Evolutionary conservation across 2,888 invertebrate genomes (phyloP).

Genomic region (Ctena decussata): DNA sequence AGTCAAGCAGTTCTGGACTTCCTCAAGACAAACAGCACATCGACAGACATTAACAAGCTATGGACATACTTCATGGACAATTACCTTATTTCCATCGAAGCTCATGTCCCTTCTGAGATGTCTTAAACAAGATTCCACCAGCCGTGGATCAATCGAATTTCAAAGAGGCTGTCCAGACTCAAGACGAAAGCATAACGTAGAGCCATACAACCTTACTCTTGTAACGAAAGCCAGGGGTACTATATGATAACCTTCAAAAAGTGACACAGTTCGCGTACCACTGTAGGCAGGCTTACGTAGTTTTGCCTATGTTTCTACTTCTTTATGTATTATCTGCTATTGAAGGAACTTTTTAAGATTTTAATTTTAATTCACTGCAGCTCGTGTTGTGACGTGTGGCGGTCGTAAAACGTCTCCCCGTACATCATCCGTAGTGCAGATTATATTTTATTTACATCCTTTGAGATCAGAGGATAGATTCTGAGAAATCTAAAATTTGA

Average conservation of each 20-base stretch:
- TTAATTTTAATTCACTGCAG: too few relatives aligned
- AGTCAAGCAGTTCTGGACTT: not conserved
- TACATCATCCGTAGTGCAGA: too few relatives aligned
- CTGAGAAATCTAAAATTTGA: too few relatives aligned
- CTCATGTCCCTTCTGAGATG: not conserved
- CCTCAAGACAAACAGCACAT: not conserved
- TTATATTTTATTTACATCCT: too few relatives aligned
- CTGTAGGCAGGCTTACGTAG: not conserved
- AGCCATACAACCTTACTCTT: not conserved
- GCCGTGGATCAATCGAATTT: not conserved
- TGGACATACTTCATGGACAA: not conserved
- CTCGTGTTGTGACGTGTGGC: too few relatives aligned
- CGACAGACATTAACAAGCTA: not conserved
- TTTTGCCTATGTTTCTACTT: too few relatives aligned
- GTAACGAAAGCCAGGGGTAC: not conserved
- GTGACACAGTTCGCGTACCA: not conserved
- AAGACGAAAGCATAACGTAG: not conserved
- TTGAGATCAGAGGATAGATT: too few relatives aligned
- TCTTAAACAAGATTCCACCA: not conserved
- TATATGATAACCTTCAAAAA: not conserved
- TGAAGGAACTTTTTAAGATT: too few relatives aligned
- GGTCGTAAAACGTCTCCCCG: too few relatives aligned
- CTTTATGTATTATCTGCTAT: too few relatives aligned
- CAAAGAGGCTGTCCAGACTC: not conserved
- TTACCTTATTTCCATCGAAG: not conserved